Base-by-base conservation (phyloP, 2,797 vertebrate species). In the Molossus alvarezi region DNA sequence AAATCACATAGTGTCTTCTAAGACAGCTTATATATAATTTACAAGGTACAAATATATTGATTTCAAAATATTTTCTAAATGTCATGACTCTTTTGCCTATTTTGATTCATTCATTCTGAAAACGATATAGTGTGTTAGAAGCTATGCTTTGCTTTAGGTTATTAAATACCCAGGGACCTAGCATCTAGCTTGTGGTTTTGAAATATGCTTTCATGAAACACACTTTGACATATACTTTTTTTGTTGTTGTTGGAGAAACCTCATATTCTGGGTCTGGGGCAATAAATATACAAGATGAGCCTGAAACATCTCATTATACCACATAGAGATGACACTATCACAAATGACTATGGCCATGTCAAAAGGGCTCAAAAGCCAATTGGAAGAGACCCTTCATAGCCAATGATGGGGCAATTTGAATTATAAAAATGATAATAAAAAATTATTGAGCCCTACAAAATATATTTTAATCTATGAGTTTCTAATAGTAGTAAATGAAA, bases 191-290 rank as follows among this genome's bases (percentile, higher is more conserved):
- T 71, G 4, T 17, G 11, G 13, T 53, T 58, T 80, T 87, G 41
- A 92, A 76, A 82, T 75, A 41, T 17, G 45, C 9, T 72, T 65
- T 94, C 67, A 33, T 82, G 15, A 94, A 65, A 72, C n/a, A 25
- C 7, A 55, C 11, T 73, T 83, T 33, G 41, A 92, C 80, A 80
- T 18, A n/a, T 0, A 29, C 9, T 14, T 75, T 71, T 21, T 58
- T 60, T 37, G 17, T 79, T 79, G 15, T 51, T 69, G 20, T 62
- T 82, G 6, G 6, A 75, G 29, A 94, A 60, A 71, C 73, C 79
- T 81, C 20, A 90, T 1, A 76, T 76, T 65, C 33, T 57, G 33
- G 4, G 17, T 62, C 58, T 88, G 17, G 12, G 33, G 5, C 18
- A 86, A 87, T 25, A 90, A 64, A 81, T 29, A 4, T 33, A 53